Evolutionary conservation across 2,113 vertebrate genomes (phyloP), one percentile per base, ranked within the genome.

Genomic region (Butastur rufipennis): DNA sequence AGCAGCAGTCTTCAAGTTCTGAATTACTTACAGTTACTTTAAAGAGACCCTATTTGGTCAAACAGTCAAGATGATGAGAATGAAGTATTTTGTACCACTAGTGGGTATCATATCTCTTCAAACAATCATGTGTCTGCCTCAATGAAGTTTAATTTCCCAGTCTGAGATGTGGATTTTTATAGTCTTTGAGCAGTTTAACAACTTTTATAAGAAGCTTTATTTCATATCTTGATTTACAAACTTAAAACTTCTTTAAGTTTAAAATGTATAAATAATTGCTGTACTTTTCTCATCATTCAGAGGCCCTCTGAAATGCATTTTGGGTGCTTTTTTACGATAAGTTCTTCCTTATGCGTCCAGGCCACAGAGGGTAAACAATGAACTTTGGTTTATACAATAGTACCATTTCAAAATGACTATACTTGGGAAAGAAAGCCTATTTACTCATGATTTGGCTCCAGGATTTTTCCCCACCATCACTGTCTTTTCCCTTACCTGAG

Each of bases 401-500:
- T 27, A 79, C 15, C 10, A 26, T 26, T 83, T 70, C 48, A 73
- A 65, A 66, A 31, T 6, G 36, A 47, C 55, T 52, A 3, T 20
- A 38, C 15, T 38, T 29, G 17, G 38, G 66, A 72, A 77, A 86
- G 13, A 74, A 91, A 58, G 16, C 42, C 26, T 55, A 7, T 77
- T 82, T 65, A 36, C 20, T 91, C 63, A 20, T 15, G 0, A 58
- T 88, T 72, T 63, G 11, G 38, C 16, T 50, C 31, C 40, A 81
- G 42, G 5, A 19, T 56, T 74, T 61, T 47, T 5, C 48, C 38
- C 31, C 53, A 68, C 5, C 47, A 52, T 21, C 4, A 0, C 0
- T 38, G 16, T 12, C 42, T 42, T 77, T 55, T 74, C 34, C 52
- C 82, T 97, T 97, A 99, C 99, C 99, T 99, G 99, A 82, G 99